These are phyloP conservation scores for Drosophila biarmipes DNA, from an alignment of 1,140 invertebrate species.

Conservation along the genomic window DNA sequence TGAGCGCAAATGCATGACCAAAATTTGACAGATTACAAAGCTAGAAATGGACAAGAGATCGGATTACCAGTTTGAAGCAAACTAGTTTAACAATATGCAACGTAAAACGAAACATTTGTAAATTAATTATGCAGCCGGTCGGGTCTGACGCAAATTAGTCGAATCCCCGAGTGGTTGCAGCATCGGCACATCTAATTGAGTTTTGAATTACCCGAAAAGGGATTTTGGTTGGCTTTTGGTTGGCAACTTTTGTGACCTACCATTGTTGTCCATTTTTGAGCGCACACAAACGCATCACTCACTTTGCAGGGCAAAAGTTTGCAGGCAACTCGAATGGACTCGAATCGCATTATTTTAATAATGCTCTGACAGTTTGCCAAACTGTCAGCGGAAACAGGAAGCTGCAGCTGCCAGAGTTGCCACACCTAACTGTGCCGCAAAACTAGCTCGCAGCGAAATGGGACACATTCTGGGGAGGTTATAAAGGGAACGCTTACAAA, in stretches of 20 bases:
- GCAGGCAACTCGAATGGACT: conserved; percentile 24
- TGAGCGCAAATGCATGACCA: conserved; percentile 12
- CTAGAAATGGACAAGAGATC: conserved; percentile 2
- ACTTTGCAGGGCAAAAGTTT: conserved; percentile 25
- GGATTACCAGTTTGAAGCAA: background rate
- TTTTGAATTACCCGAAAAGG: conserved; percentile 33
- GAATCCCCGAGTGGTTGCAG: conserved; percentile 11
- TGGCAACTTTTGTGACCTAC: conserved; percentile 21
- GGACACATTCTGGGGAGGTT: background rate
- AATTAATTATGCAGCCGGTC: conserved; percentile 35
- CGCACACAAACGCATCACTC: conserved; percentile 1
- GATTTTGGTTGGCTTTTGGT: conserved; percentile 23
- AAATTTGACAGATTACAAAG: conserved; percentile 38
- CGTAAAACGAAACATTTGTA: conserved; percentile 36
- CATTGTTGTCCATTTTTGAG: background rate
- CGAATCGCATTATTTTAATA: conserved; percentile 48
- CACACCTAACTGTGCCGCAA: conserved; percentile 20
- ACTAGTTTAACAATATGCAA: background rate
- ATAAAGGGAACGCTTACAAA: conserved; percentile 40
- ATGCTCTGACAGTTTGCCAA: conserved; percentile 31
- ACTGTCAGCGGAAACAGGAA: conserved; percentile 37
- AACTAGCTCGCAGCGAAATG: background rate
- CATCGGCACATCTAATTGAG: conserved; percentile 36
- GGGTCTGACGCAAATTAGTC: conserved; percentile 14
- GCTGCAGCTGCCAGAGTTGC: conserved; percentile 26